Evolutionary conservation across 1,140 invertebrate genomes (phyloP).

Genomic region (Drosophila lini): DNA sequence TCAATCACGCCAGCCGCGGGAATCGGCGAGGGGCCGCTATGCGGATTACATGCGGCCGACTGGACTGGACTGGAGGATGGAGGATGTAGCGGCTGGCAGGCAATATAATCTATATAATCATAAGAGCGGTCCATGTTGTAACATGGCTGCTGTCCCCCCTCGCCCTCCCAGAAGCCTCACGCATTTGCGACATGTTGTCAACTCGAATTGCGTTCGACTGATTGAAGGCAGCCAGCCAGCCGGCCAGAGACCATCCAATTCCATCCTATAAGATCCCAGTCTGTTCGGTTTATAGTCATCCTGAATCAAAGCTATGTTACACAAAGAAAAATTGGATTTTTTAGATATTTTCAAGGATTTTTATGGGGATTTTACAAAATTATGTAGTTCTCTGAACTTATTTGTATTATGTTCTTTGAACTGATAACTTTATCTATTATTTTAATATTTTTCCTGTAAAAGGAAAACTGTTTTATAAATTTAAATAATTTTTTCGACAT

Average conservation of each 20-base stretch:
- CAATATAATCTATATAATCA: conserved; percentile 82
- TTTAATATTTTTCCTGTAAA: no score
- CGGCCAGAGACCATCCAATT: conserved; percentile 28
- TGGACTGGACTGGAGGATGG: conserved; percentile 24
- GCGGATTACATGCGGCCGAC: conserved; percentile 69
- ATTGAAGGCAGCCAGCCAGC: conserved; percentile 72
- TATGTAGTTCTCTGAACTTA: not conserved
- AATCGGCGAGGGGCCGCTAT: conserved; percentile 4
- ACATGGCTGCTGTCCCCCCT: conserved; percentile 38
- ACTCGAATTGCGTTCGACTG: conserved; percentile 81
- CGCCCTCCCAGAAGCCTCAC: conserved; percentile 33
- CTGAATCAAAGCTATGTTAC: conserved; percentile 15
- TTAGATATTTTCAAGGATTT: not conserved
- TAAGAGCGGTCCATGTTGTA: conserved; percentile 75
- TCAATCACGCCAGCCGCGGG: conserved; percentile 66
- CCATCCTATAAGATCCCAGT: conserved; percentile 16
- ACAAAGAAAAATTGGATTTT: conserved; percentile 2
- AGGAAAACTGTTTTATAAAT: no score
- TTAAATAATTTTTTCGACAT: no score
- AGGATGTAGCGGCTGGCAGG: conserved; percentile 31
- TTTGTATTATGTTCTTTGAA: not conserved
- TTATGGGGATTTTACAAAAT: not conserved
- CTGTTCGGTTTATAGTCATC: conserved; percentile 2
- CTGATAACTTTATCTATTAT: no score
- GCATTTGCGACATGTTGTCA: conserved; percentile 82